Evolutionary conservation across 2,888 invertebrate genomes (phyloP), one percentile per base, ranked within the genome.

Genomic region (Drosophila fungiperda): DNA sequence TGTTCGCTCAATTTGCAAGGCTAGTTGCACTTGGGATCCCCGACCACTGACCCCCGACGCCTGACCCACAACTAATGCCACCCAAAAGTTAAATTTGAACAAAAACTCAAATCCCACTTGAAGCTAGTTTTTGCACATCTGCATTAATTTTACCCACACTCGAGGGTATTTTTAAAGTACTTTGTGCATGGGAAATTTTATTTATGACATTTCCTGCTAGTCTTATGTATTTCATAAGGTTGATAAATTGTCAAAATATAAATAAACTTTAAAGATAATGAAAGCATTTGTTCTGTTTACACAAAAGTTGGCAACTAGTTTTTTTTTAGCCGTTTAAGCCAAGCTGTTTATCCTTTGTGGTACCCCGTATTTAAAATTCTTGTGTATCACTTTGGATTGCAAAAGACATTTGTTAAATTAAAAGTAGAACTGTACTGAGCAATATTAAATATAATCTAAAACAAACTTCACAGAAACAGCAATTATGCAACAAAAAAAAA

Each of bases 31-130:
- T 59, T 33, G 29, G 15, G 8, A 17, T 26, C 58, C 33, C 15
- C 23, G 40, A 20, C 38, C 20, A 20, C 17, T 61, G 17, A 52
- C 11, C 29, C 26, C 36, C 6, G 29, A 54, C 48, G 33, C 26
- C 40, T 55, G 55, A 55, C 49, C 49, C 29, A 42, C n/a, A 42
- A 40, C 55, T 49, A 54, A 55, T 33, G 33, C 33, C 33, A 35
- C 12, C 35, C 29, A 20, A 23, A 55, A 68, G 40, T 15, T 57
- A 32, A 40, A 57, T 49, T 67, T 55, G n/a, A 49, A 33, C 35
- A 55, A 67, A 64, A 67, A 35, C 23, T 57, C 55, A 42, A 68
- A 57, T 68, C 23, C 40, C 55, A 68, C 35, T 67, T 68, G 49
- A 35, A 55, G 32, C 29, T 9, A 38, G 40, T 50, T 66, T 68